Percentiles rank a stretch among this genome's conserved stretches.
Evolutionary conservation across 2,113 vertebrate genomes (phyloP).

Genomic region (Dipodomys ordii): DNA sequence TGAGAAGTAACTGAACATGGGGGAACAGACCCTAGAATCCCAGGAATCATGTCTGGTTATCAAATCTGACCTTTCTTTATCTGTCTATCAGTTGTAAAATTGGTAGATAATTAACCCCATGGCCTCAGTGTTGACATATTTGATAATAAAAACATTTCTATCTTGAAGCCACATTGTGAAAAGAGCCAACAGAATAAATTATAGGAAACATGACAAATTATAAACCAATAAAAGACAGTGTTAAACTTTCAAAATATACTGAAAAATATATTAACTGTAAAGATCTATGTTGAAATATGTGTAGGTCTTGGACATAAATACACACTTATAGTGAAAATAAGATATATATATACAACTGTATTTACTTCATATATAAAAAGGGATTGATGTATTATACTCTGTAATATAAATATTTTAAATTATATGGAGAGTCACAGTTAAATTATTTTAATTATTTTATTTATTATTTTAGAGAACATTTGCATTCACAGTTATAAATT

Average conservation of each 20-base stretch:
- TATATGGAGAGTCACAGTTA: background rate
- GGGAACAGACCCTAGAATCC: background rate
- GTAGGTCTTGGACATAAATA: background rate
- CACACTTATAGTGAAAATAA: slow-evolving; percentile 27
- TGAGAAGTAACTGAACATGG: background rate
- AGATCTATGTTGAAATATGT: background rate
- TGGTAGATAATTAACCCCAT: background rate
- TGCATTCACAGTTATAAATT: background rate
- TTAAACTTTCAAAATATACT: slow-evolving; percentile 22
- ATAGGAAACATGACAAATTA: background rate
- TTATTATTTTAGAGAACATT: slow-evolving; percentile 34
- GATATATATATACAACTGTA: background rate
- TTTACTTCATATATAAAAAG: background rate
- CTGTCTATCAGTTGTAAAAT: background rate
- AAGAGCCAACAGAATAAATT: no score
- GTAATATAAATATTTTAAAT: slow-evolving; percentile 23
- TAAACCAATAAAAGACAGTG: background rate
- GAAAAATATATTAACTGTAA: background rate
- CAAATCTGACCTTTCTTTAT: background rate
- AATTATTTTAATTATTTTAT: slow-evolving; percentile 29
- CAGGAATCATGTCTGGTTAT: background rate
- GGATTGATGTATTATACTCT: background rate
- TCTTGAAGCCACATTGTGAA: no score
- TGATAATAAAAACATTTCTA: background rate
- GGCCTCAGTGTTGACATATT: background rate